Percentiles rank a stretch among this genome's conserved stretches.
phyloP scores from a whole-genome alignment of 2,797 vertebrate genomes.

The Fistularia commersonii region DNA sequence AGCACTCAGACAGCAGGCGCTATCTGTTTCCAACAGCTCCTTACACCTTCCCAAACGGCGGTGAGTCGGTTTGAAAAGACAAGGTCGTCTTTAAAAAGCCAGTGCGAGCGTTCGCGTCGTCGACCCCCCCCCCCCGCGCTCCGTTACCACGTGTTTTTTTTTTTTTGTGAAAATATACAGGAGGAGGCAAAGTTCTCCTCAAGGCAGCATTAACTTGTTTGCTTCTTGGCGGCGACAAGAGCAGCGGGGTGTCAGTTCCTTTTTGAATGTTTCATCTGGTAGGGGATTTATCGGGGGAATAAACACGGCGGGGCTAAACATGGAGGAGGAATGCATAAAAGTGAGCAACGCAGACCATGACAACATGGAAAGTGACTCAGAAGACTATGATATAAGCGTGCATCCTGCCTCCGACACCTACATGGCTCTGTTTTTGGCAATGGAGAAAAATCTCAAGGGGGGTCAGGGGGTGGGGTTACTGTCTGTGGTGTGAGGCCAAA shows the following conservation, averaged over 20 bases:
- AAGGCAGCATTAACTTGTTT: no score
- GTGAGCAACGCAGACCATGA: conserved; percentile 13
- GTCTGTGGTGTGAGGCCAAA: conserved; percentile 21
- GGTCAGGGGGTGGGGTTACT: conserved; percentile 3
- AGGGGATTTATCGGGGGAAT: conserved; percentile 13
- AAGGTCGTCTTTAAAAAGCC: no score
- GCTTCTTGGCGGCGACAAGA: no score
- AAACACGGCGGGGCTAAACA: conserved; percentile 6
- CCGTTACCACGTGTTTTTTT: no score
- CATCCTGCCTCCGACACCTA: conserved; percentile 29
- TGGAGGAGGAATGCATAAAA: conserved; percentile 16
- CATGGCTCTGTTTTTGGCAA: conserved; percentile 20
- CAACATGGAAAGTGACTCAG: conserved; percentile 33
- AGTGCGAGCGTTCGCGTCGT: no score
- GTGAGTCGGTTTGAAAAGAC: conserved; percentile 13
- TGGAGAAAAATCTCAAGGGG: conserved; percentile 5
- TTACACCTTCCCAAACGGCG: conserved; percentile 23
- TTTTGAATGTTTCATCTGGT: conserved; percentile 17
- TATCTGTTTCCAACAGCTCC: conserved; percentile 31
- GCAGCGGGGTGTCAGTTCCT: not conserved
- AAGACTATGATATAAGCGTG: conserved; percentile 13
- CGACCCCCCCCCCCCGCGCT: no score
- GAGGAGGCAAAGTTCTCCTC: no score
- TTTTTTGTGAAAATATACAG: no score
- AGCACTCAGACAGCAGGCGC: conserved; percentile 27